Evolutionary conservation across 1,140 invertebrate species (phyloP).

Genomic region (Heterodera schachtii): DNA sequence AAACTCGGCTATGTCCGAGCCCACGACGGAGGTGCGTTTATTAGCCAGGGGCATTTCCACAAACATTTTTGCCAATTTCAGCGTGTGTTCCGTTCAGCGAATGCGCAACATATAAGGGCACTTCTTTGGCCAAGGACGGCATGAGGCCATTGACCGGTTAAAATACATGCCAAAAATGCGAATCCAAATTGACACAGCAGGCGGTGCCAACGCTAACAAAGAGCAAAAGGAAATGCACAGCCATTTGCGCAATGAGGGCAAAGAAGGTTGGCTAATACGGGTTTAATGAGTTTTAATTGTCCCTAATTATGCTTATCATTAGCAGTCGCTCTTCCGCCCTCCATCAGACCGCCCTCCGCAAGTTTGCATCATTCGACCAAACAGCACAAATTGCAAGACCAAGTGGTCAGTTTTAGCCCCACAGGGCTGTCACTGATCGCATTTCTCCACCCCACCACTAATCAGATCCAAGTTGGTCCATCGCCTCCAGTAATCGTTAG

Average conservation of each 20-base stretch:
- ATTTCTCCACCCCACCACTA: neutral
- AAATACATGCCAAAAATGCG: no score
- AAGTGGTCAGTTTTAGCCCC: slow-evolving; percentile 7
- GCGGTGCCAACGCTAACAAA: no score
- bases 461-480: neutral
- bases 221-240: no score
- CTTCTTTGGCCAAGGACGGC: slow-evolving; percentile 5
- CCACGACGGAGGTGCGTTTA: slow-evolving; percentile 21
- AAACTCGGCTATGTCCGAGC: slow-evolving; percentile 24
- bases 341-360: neutral
- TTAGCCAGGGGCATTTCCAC: neutral
- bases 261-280: no score
- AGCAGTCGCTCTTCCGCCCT: neutral
- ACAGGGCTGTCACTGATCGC: neutral
- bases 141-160: neutral
- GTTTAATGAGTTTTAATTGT: no score
- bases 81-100: slow-evolving; percentile 15
- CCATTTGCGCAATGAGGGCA: no score
- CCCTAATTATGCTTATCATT: neutral
- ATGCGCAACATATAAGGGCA: slow-evolving; percentile 22
- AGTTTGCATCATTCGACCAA: neutral
- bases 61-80: neutral
- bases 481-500: neutral
- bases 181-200: no score
- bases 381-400: neutral